Percentiles rank a stretch among this genome's conserved stretches.
These are phyloP conservation scores for Gallinago undulata DNA, from an alignment of 2,113 vertebrate genomes.

Conservation along the genomic window DNA sequence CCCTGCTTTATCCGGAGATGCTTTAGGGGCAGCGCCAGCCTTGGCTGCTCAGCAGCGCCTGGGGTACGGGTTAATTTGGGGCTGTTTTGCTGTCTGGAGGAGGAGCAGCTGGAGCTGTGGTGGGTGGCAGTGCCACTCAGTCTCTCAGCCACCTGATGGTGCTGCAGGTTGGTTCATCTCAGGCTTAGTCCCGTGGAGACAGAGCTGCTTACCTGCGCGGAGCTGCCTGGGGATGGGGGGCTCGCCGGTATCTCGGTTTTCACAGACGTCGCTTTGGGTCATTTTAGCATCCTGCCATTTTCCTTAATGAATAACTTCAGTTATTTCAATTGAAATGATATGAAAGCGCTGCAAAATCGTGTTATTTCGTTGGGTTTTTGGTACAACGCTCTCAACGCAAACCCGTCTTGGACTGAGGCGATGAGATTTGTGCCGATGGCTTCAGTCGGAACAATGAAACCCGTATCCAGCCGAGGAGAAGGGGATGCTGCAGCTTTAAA, in stretches of 20 bases:
- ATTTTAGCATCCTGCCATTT: background rate
- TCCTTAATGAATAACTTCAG: background rate
- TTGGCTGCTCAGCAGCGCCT: fast-evolving
- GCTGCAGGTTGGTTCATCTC: conserved; percentile 47
- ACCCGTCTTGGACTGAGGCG: fast-evolving
- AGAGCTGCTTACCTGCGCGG: background rate
- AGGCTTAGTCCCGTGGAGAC: background rate
- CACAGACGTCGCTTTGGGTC: background rate
- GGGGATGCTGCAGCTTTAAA: conserved; percentile 74
- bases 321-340: background rate
- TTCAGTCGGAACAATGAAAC: background rate
- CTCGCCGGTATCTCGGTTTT: background rate
- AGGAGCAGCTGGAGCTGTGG: background rate
- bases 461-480: background rate
- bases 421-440: background rate
- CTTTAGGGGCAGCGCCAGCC: background rate
- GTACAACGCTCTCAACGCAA: fast-evolving
- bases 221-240: background rate
- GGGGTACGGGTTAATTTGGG: background rate
- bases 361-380: background rate
- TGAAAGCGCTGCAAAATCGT: fast-evolving
- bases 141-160: conserved; percentile 32
- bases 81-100: background rate
- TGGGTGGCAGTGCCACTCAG: background rate
- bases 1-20: background rate